Conservation (phyloP, 2,113 vertebrate genomes). For the Argyrosomus japonicus region DNA sequence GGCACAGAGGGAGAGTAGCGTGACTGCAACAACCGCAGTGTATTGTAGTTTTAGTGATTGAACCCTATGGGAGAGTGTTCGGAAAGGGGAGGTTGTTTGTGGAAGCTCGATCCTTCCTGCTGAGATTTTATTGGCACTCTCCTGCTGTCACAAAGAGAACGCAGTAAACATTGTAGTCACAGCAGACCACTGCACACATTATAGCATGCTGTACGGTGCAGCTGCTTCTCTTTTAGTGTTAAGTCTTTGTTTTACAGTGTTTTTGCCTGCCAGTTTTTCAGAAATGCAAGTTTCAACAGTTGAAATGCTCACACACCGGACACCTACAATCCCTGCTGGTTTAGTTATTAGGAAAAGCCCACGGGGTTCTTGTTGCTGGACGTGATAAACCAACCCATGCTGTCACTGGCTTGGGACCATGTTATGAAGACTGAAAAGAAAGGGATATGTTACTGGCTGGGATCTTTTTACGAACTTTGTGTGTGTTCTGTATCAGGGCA, state of each 20-base stretch:
- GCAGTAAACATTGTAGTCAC: neutral
- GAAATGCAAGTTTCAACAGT: constrained; percentile 12
- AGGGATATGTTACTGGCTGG: constrained; percentile 27
- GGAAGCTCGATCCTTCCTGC: constrained; percentile 34
- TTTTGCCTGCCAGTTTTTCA: constrained; percentile 12
- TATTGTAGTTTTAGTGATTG: constrained; percentile 3
- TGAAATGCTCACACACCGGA: constrained; percentile 20
- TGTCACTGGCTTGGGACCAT: constrained; percentile 26
- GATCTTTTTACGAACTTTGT: constrained; percentile 14
- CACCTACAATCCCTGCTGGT: constrained; percentile 47
- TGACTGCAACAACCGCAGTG: neutral
- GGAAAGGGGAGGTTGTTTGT: neutral
- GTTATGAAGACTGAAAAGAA: constrained; percentile 38
- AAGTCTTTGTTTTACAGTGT: constrained; percentile 25
- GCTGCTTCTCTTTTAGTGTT: constrained; percentile 24
- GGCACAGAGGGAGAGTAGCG: neutral
- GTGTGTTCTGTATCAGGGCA: neutral
- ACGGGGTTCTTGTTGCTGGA: constrained; percentile 33
- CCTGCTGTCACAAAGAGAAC: constrained; percentile 18
- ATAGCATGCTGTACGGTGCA: constrained; percentile 3
- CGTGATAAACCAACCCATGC: constrained; percentile 26
- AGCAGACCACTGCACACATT: neutral
- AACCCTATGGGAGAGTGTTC: neutral
- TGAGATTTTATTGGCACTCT: constrained; percentile 33
- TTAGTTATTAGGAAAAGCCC: constrained; percentile 61